Conservation (phyloP, 2,888 invertebrate species). For the Amiota communis region DNA sequence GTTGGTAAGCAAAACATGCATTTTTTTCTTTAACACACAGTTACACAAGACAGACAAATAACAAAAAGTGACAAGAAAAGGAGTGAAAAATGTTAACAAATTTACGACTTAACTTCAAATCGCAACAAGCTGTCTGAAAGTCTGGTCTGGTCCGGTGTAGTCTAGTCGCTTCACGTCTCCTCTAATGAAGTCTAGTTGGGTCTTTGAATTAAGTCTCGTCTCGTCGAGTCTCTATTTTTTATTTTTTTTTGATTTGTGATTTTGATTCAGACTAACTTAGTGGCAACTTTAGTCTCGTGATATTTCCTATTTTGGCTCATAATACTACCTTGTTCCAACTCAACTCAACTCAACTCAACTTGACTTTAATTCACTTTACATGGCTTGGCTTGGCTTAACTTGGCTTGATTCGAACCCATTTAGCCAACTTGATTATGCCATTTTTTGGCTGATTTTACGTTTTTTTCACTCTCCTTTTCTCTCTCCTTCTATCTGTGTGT, state of each 20-base stretch:
- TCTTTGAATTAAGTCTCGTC: too few species aligned
- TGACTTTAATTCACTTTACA: too few species aligned
- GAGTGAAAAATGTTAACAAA: constrained; percentile 35
- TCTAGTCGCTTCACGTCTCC: too few species aligned
- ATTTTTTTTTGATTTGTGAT: too few species aligned
- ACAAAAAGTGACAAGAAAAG: constrained; percentile 20
- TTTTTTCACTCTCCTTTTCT: background rate
- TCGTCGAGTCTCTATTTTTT: too few species aligned
- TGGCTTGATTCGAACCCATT: background rate
- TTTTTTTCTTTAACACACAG: too few species aligned
- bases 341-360: too few species aligned
- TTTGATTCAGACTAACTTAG: too few species aligned
- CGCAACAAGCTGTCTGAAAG: constrained; percentile 41
- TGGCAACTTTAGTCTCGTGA: background rate
- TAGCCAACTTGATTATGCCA: constrained; percentile 23
- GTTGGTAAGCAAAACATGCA: too few species aligned
- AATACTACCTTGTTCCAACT: background rate
- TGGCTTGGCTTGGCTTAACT: background rate
- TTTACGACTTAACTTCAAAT: constrained; percentile 59
- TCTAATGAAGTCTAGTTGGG: too few species aligned
- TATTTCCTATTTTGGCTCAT: constrained; percentile 10
- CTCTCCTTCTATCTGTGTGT: background rate
- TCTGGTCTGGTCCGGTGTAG: too few species aligned
- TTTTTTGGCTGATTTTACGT: constrained; percentile 4
- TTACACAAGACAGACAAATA: background rate